These are phyloP conservation scores for Dinocampus coccinellae DNA, from an alignment of 2,888 invertebrate species.

Conservation along the genomic window DNA sequence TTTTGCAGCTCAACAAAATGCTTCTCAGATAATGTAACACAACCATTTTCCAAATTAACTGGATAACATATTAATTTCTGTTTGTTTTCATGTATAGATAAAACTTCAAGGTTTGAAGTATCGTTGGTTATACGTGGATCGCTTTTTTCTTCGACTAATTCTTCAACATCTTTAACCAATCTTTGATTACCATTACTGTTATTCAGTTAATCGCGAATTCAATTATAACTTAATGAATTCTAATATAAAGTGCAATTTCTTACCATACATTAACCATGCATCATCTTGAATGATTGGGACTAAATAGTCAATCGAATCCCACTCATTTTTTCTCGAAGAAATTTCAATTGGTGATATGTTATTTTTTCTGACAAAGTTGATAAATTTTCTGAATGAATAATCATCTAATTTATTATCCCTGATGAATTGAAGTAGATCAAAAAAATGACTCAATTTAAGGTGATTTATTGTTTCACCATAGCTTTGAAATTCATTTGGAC, in stretches of 20 bases:
- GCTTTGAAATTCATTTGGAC: constrained; percentile 73
- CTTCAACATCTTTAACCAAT: constrained; percentile 16
- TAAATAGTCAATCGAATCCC: constrained; percentile 84
- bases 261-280: constrained; percentile 87
- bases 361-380: constrained; percentile 82
- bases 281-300: constrained; percentile 81
- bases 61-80: constrained; percentile 66
- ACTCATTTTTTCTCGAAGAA: constrained; percentile 72
- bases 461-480: constrained; percentile 78
- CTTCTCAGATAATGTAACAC: constrained; percentile 74
- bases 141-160: not conserved
- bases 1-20: constrained; percentile 75
- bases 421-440: constrained; percentile 77
- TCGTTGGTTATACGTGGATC: constrained; percentile 28
- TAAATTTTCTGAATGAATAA: constrained; percentile 84
- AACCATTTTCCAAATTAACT: constrained; percentile 75
- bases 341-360: constrained; percentile 74
- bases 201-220: no score
- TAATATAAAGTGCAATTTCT: no score
- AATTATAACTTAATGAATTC: no score
- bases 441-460: constrained; percentile 76
- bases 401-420: constrained; percentile 82
- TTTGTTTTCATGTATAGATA: constrained; percentile 27
- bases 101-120: constrained; percentile 36
- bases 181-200: not conserved